Conservation (phyloP, 2,888 invertebrate species). For the Tortricodes alternella region DNA sequence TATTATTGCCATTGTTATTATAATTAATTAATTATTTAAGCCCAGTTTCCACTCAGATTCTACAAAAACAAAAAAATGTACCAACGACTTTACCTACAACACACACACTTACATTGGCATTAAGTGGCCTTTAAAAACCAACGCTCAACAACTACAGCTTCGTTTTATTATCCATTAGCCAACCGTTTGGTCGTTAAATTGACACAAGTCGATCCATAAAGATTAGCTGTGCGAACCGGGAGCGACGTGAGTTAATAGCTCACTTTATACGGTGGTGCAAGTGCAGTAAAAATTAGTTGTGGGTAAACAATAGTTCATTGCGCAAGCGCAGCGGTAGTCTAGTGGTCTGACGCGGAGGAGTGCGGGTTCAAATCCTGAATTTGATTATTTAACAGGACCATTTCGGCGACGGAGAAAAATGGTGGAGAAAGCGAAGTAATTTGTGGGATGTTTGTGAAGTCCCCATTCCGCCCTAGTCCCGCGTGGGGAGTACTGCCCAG, state of each 20-base stretch:
- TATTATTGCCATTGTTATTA: no score
- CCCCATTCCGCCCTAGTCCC: no score
- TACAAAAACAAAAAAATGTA: neutral
- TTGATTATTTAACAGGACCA: no score
- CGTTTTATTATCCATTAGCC: constrained; percentile 57
- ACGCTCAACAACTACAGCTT: constrained; percentile 44
- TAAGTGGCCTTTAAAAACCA: constrained; percentile 55
- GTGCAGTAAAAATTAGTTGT: constrained; percentile 20
- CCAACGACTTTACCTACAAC: neutral
- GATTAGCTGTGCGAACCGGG: constrained; percentile 49
- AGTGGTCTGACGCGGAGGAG: no score
- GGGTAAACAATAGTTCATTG: neutral
- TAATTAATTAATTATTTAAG: neutral
- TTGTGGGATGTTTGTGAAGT: no score
- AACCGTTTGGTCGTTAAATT: constrained; percentile 63
- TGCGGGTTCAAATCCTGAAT: no score
- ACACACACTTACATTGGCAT: constrained; percentile 36
- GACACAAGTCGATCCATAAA: constrained; percentile 62
- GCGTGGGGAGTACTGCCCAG: no score
- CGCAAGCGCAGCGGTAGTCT: no score
- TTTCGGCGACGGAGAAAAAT: no score
- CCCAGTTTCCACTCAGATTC: neutral
- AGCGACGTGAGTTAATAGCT: constrained; percentile 25
- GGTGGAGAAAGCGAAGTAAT: no score
- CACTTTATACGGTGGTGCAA: constrained; percentile 25